Percentiles rank a stretch among this genome's conserved stretches.
Evolutionary conservation across 2,113 vertebrate species (phyloP).

Genomic region (Takifugu flavidus): DNA sequence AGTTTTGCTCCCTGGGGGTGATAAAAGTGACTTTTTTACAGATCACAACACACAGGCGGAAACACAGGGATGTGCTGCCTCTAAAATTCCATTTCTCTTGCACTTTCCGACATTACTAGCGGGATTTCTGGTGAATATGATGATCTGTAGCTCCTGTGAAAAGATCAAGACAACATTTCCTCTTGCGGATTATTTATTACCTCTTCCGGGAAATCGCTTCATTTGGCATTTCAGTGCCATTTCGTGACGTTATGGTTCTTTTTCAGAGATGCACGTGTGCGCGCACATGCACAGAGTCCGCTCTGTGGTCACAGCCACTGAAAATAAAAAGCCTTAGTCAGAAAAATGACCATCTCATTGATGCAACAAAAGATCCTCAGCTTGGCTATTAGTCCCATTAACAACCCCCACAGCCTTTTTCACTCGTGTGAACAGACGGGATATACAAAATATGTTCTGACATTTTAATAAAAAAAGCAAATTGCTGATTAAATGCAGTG

Average conservation of each 20-base stretch:
- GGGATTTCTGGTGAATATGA: slow-evolving; percentile 10
- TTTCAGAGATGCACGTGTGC: slow-evolving; percentile 27
- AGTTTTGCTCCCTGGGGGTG: slow-evolving; percentile 11
- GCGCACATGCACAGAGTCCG: slow-evolving; percentile 17
- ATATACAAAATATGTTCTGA: slow-evolving; percentile 1
- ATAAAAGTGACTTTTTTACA: slow-evolving; percentile 14
- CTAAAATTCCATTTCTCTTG: not conserved
- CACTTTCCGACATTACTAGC: not conserved
- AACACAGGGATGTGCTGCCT: not conserved
- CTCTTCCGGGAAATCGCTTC: slow-evolving; percentile 50
- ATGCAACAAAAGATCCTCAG: slow-evolving; percentile 3
- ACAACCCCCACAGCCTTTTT: not conserved
- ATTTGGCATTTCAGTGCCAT: slow-evolving; percentile 47
- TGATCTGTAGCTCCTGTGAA: slow-evolving; percentile 21
- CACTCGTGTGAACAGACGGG: not conserved
- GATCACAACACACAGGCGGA: slow-evolving; percentile 19
- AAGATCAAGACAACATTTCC: slow-evolving; percentile 42
- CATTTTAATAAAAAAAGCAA: not conserved
- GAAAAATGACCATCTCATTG: not conserved
- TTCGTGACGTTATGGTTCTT: slow-evolving; percentile 14
- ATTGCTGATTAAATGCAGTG: slow-evolving; percentile 15
- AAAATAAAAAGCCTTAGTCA: slow-evolving; percentile 14
- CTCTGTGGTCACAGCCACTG: slow-evolving; percentile 15
- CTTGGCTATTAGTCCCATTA: not conserved
- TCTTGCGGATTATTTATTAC: slow-evolving; percentile 56